Base-by-base conservation (phyloP, 2,888 invertebrate species). In the Drosophila percnosoma region DNA sequence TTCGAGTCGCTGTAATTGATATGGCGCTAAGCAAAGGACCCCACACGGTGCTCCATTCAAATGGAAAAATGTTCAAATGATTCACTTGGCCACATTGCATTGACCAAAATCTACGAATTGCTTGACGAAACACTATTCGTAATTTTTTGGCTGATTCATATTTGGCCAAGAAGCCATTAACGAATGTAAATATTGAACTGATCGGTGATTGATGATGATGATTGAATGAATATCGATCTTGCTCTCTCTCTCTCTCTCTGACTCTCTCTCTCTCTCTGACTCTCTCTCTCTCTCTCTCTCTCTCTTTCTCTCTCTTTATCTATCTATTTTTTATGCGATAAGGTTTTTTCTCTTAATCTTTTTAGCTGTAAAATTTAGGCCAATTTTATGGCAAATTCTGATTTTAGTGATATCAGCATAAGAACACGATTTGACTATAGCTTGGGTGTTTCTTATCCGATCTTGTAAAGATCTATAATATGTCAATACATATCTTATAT, bases 1-100 rank as follows among this genome's bases (percentile, higher is more conserved):
- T 36, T 62, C 24, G 29, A 51, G 64, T 45, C 40, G 15, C 33
- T 57, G 78, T 59, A 73, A 73, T 53, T 55, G 55, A 76, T 80
- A 73, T 53, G 76, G 7, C 78, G 76, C 76, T 58, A 61, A 42
- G 49, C 29, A 13, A 34, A 34, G 24, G 45, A 53, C 21, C 13
- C 15, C 33, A 33, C 33, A 18, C 3, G 31, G 13, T n/a, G 31
- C 13, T 24, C 45, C 24, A 45, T 21, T 52, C 5, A 13, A 31
- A 13, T 51, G 8, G 1, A 3, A n/a, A 6, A 5, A 5, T 11
- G 8, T n/a, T 18, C n/a, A 40, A 40, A n/a, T 42, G 21, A 5
- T 21, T 40, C 40, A 40, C 40, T 40, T 11, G 40, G 11, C 40
- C n/a, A n/a, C 40, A 40, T 40, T n/a, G 1, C 21, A 21, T 21